These are phyloP conservation scores for Agonopterix arenella DNA, from an alignment of 2,888 invertebrate genomes.

Conservation along the genomic window DNA sequence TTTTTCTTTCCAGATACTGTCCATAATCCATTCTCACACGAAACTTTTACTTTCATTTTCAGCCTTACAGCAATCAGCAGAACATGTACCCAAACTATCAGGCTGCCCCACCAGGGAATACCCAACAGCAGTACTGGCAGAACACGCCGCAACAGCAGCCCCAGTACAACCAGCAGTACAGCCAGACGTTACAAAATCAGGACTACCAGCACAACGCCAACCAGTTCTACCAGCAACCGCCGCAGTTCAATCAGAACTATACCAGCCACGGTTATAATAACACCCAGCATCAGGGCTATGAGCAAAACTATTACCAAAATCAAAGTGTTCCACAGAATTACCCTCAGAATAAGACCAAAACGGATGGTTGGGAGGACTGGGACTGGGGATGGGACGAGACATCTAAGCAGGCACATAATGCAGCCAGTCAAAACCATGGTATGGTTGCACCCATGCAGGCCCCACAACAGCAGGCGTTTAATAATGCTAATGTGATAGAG, in stretches of 20 bases:
- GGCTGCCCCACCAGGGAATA: slow-evolving; percentile 18
- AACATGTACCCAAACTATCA: slow-evolving; percentile 51
- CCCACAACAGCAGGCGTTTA: slow-evolving; percentile 22
- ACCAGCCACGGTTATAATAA: slow-evolving; percentile 36
- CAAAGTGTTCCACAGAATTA: slow-evolving; percentile 36
- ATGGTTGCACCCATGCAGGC: not conserved
- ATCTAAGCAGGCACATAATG: slow-evolving; percentile 51
- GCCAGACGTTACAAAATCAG: slow-evolving; percentile 49
- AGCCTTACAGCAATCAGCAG: slow-evolving; percentile 55
- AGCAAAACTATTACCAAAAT: slow-evolving; percentile 48
- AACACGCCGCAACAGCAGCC: slow-evolving; percentile 35
- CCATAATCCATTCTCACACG: not conserved
- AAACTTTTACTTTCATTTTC: slow-evolving; percentile 17
- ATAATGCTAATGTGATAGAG: slow-evolving; percentile 70
- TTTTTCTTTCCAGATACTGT: not conserved
- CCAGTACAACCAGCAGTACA: slow-evolving; percentile 63
- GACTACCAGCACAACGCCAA: slow-evolving; percentile 49
- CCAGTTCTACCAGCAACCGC: slow-evolving; percentile 45
- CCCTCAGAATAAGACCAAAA: slow-evolving; percentile 26
- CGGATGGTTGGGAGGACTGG: slow-evolving; percentile 70
- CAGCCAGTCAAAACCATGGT: slow-evolving; percentile 17
- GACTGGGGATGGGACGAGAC: slow-evolving; percentile 80
- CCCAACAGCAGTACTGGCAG: slow-evolving; percentile 52
- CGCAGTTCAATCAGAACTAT: slow-evolving; percentile 53
- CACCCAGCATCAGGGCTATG: slow-evolving; percentile 38